A percentile compares a stretch with the other conserved stretches of the same genome.
Conservation (phyloP, 2,888 invertebrate genomes). For the Allophyes oxyacanthae region DNA sequence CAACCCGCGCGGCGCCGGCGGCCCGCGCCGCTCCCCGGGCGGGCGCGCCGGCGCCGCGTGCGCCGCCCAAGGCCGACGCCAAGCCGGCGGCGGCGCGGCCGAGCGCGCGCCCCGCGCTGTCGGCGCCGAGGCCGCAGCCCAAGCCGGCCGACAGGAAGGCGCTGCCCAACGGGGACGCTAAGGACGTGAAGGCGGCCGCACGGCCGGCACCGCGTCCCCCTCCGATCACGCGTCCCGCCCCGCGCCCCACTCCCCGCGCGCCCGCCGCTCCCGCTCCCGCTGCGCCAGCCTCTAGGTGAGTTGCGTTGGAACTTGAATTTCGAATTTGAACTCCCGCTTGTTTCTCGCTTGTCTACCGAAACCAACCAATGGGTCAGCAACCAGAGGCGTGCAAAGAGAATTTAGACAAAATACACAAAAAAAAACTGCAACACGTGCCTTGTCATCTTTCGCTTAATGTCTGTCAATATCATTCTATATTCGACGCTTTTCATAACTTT, state of each 20-base stretch:
- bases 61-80: conserved; percentile 36
- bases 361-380: no score
- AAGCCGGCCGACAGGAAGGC: conserved; percentile 85
- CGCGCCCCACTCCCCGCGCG: conserved; percentile 33
- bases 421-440: no score
- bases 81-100: conserved; percentile 48
- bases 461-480: no score
- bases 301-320: conserved; percentile 10
- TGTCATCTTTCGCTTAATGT: no score
- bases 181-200: conserved; percentile 67
- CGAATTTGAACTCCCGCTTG: no score
- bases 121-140: conserved; percentile 58
- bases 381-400: no score
- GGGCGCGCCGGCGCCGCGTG: conserved; percentile 40
- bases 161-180: conserved; percentile 88
- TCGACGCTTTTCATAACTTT: no score
- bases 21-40: conserved; percentile 40
- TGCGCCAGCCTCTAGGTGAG: conserved; percentile 59
- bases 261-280: conserved; percentile 47
- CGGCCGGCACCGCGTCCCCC: conserved; percentile 54
- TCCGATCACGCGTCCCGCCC: conserved; percentile 60
- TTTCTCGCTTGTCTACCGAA: no score
- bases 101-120: conserved; percentile 61
- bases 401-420: no score
- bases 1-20: conserved; percentile 31